phyloP scores from a whole-genome alignment of 2,888 invertebrate genomes.

The Hemaris fuciformis region DNA sequence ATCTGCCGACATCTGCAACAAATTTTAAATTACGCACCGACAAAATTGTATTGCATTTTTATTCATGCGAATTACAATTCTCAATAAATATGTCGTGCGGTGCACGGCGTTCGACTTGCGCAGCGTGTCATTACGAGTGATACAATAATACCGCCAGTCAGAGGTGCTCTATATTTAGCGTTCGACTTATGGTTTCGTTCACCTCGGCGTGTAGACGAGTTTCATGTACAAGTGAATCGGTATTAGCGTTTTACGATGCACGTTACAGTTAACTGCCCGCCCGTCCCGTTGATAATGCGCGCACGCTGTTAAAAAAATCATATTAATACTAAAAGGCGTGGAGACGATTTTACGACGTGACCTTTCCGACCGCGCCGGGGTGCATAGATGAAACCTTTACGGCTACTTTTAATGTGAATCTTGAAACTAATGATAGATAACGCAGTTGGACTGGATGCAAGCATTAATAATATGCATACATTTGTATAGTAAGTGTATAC shows the following conservation, averaged over 20 bases:
- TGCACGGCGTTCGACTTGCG: conserved; percentile 12
- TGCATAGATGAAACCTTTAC: not conserved
- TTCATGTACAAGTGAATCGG: conserved; percentile 32
- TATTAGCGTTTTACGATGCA: conserved; percentile 35
- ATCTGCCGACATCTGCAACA: not conserved
- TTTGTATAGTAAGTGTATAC: not conserved
- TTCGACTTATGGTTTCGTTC: conserved; percentile 66
- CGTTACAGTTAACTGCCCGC: conserved; percentile 27
- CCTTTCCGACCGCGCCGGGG: not conserved
- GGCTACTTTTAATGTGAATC: not conserved
- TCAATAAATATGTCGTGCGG: not conserved
- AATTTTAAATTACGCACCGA: not conserved
- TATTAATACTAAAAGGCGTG: conserved; percentile 7
- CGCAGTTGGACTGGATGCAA: not conserved
- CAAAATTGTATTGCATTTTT: conserved; percentile 6
- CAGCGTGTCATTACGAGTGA: conserved; percentile 43
- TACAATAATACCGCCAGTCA: conserved; percentile 51
- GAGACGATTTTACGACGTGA: not conserved
- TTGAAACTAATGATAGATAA: not conserved
- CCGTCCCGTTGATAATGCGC: conserved; percentile 20
- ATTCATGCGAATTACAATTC: conserved; percentile 1
- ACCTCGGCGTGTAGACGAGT: conserved; percentile 52
- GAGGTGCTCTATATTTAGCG: conserved; percentile 68
- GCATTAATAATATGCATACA: no score
- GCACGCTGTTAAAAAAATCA: conserved; percentile 14